These are phyloP conservation scores for Lasioglossum baleicum DNA, from an alignment of 1,140 invertebrate species.

Conservation along the genomic window DNA sequence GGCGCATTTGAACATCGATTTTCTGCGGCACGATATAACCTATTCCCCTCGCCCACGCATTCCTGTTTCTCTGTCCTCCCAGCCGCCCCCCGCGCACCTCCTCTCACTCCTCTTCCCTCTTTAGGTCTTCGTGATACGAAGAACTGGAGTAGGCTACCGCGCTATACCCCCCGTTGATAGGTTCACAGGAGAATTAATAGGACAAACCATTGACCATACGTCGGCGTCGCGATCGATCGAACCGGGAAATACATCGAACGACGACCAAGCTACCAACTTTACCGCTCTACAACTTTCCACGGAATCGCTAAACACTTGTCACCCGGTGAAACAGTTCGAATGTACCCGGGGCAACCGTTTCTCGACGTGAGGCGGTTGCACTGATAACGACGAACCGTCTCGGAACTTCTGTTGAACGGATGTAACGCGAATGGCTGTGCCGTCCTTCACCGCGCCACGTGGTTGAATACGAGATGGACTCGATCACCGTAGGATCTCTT, in stretches of 20 bases:
- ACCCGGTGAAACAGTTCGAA: slow-evolving; percentile 11
- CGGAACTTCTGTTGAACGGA: too few relatives aligned
- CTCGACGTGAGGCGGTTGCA: background rate
- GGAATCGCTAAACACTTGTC: slow-evolving; percentile 18
- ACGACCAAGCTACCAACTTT: background rate
- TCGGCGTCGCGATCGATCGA: slow-evolving; percentile 34
- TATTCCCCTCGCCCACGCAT: slow-evolving; percentile 59
- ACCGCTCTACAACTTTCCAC: too few relatives aligned
- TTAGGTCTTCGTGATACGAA: slow-evolving; percentile 57
- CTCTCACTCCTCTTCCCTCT: slow-evolving; percentile 24
- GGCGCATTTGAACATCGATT: slow-evolving; percentile 74
- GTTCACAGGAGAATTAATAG: slow-evolving; percentile 36
- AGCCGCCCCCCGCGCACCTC: background rate
- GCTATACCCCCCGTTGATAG: slow-evolving; percentile 43
- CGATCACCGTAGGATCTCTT: background rate
- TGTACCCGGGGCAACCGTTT: background rate
- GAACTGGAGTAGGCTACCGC: slow-evolving; percentile 56
- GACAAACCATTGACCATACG: slow-evolving; percentile 42
- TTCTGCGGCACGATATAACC: slow-evolving; percentile 67
- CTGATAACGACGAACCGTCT: too few relatives aligned
- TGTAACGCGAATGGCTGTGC: background rate
- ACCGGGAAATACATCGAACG: slow-evolving; percentile 2
- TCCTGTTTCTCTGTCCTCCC: slow-evolving; percentile 17
- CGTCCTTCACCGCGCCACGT: slow-evolving; percentile 24
- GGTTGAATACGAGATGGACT: background rate